Percentiles rank a stretch among this genome's conserved stretches.
phyloP scores from a whole-genome alignment of 2,797 vertebrate genomes.

The Ceryle rudis region DNA sequence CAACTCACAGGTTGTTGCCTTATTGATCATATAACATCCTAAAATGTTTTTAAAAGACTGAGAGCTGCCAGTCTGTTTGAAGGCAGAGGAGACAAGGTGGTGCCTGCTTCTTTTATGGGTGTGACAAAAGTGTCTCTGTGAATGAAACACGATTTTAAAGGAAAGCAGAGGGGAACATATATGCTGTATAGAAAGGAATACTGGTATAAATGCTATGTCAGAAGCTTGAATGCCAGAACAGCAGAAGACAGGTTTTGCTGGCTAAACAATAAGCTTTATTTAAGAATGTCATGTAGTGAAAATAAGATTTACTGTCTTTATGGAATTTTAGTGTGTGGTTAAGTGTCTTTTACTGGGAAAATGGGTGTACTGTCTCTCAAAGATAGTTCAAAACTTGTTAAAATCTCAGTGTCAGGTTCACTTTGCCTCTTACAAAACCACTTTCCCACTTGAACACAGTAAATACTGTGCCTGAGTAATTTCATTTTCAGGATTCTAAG shows the following conservation, averaged over 20 bases:
- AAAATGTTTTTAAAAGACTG: neutral
- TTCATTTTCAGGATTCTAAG: neutral
- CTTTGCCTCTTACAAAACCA: neutral
- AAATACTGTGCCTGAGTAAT: neutral
- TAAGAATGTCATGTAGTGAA: neutral
- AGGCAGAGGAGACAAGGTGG: neutral
- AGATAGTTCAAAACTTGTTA: neutral
- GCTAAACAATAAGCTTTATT: neutral
- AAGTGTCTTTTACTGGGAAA: conserved; percentile 19
- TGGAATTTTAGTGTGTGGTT: neutral
- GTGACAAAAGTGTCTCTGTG: neutral
- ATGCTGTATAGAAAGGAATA: neutral
- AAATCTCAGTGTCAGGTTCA: neutral
- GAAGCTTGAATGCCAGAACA: neutral
- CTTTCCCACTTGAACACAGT: neutral
- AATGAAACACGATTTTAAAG: neutral
- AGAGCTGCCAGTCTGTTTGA: neutral
- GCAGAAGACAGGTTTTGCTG: neutral
- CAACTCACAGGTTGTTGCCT: neutral
- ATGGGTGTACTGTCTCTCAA: neutral
- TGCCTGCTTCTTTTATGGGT: neutral
- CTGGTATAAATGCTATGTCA: neutral
- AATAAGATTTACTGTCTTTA: neutral
- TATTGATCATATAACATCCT: neutral
- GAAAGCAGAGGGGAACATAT: neutral